Base-by-base conservation (phyloP, 2,888 invertebrate species). In the Sphaerophoria rueppellii region DNA sequence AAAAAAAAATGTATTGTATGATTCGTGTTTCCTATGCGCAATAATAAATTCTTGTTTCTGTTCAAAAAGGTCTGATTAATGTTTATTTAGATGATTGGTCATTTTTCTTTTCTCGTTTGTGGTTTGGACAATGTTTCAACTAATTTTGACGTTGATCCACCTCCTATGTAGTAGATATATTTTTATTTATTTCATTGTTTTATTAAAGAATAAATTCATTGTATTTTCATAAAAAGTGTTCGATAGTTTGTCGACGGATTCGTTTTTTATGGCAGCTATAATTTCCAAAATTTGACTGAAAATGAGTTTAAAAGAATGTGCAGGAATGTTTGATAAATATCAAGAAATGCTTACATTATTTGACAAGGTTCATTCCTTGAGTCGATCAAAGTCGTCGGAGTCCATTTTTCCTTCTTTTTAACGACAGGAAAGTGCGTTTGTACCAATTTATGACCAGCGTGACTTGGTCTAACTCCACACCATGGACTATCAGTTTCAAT, bases 401-500 rank as follows among this genome's bases (percentile, higher is more conserved):
- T 94, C 95, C 97, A 98, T 89, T 97, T 98, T 89, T 98, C 98
- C 88, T 96, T 96, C 89, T 96, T 97, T 91, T 98, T 98, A 6
- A 96, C 95, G 1, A 94, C 92, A 1, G 94, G 93, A 90, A 95
- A 95, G 88, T 94, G 95, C 5, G 98, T 96, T 77, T 94, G 92
- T 6, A 98, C 93, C 89, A 95, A 94, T 88, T 95, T 93, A 87
- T 92, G 86, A 7, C 96, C 95, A 0, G 98, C 96, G 92, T 99
- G 98, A 0, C 96, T 95, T 0, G 96, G 95, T 88, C 97, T 94
- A 75, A 99, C 95, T 89, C 98, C 97, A 90, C 98, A 98, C 98
- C 98, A 98, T 0, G 98, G 98, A 88, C 95, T 95, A 92, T 98
- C 98, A 0, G 98, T 99, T 93, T 99, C 99, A 69, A 99, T 94